Evolutionary conservation across 2,797 vertebrate species (phyloP), one percentile per base, ranked within the genome.

Genomic region (Aphelocoma californica): DNA sequence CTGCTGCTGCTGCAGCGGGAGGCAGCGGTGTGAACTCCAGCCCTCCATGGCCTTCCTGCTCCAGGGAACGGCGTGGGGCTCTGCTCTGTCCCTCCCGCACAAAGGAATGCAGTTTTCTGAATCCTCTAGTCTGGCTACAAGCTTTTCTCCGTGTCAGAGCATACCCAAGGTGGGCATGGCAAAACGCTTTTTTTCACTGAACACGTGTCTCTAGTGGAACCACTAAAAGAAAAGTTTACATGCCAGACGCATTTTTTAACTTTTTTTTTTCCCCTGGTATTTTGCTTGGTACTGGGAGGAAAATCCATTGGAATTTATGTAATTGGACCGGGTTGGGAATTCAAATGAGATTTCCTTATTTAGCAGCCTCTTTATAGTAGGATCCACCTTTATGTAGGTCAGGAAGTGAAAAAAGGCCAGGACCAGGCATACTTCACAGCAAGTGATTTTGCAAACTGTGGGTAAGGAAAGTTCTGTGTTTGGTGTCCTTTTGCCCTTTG

Each of bases 51-150:
- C 47, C 61, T 1, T 11, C 15, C 45, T 1, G 56, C 71, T 8
- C 26, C 53, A 0, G 32, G 64, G 19, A 7, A 2, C 31, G 13
- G 3, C 53, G 4, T 1, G 50, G 5, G 12, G 15, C 18, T 6
- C 4, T 2, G 38, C 51, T 8, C 29, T 18, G 10, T 6, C 32
- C 50, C 40, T 29, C 42, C 3, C 3, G 29, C 47, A 21, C 16
- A 5, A 60, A 25, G 2, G 7, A 18, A 23, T 0, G 10, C n/a
- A 0, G 4, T 6, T 19, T 4, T 15, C 36, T 2, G 1, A 20
- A 4, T 8, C 15, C 26, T 8, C 18, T 34, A 0, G 6, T 18
- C 54, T 3, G 2, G 2, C 44, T 5, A 14, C 65, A 1, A 9
- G 28, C n/a, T n/a, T 18, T 40, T 17, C 45, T 15, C 5, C 0